These are phyloP conservation scores for Stenoptilia bipunctidactyla DNA, from an alignment of 2,888 invertebrate genomes.

Conservation along the genomic window DNA sequence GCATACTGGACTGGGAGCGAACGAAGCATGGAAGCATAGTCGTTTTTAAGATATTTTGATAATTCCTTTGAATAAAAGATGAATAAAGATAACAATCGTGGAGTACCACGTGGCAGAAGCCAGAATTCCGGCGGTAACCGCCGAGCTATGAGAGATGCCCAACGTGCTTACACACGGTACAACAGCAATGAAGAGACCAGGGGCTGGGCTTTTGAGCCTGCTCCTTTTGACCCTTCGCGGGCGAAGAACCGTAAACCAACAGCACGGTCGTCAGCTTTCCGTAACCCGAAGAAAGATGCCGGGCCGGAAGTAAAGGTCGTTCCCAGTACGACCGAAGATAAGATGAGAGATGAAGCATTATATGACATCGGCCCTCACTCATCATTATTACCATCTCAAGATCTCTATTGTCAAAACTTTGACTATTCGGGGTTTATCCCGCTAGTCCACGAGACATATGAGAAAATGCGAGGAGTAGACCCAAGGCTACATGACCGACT, in stretches of 20 bases:
- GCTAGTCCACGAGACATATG: no score
- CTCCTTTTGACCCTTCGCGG: neutral
- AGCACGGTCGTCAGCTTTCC: neutral
- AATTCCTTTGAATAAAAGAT: neutral
- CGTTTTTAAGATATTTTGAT: neutral
- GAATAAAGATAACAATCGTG: neutral
- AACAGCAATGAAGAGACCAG: neutral
- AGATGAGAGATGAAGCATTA: neutral
- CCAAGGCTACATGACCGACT: no score
- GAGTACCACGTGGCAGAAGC: slow-evolving; percentile 1
- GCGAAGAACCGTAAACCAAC: neutral
- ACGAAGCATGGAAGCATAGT: no score
- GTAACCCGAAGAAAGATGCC: neutral
- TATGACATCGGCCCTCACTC: slow-evolving; percentile 1
- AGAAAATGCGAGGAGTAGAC: no score
- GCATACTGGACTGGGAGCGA: no score
- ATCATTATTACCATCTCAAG: no score
- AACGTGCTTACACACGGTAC: neutral
- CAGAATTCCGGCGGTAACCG: slow-evolving; percentile 3
- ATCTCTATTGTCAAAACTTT: no score
- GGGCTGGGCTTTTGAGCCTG: neutral
- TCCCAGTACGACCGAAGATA: neutral
- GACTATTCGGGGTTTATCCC: no score
- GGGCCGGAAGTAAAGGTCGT: neutral
- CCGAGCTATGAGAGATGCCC: slow-evolving; percentile 1